Base-by-base conservation (phyloP, 2,888 invertebrate species). In the Caenorhabditis plicata region DNA sequence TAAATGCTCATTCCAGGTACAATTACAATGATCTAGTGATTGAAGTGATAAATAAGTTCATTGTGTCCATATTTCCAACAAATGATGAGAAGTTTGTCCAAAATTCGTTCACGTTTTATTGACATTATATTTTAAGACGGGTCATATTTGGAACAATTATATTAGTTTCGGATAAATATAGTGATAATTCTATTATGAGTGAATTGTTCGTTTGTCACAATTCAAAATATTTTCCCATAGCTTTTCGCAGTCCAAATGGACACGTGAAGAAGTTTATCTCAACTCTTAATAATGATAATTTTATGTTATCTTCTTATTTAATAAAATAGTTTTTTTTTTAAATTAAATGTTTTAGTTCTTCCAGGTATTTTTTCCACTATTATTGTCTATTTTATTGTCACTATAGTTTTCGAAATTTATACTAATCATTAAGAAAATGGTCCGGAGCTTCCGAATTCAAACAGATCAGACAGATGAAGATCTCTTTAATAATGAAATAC, bases 181-280 rank as follows among this genome's bases (percentile, higher is more conserved):
- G 46, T 3, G 44, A 55, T 0, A 27, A 11, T 27, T n/a, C 29
- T 3, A 11, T 17, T n/a, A n/a, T n/a, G 8, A 26, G 23, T 23
- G 75, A 75, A 35, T 57, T 76, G 19, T 39, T 74, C n/a, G 51
- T 71, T 39, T 77, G 77, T 42, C 76, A 77, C 53, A 77, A 77
- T 43, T 63, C 66, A 4, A 57, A 57, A n/a, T 64, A 49, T 47
- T 60, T 77, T 2, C 74, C 77, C 7, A 58, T 71, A 4, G 76
- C 77, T 8, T 73, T 48, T 32, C 49, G 55, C 25, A 36, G 44
- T 4, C 39, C 47, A n/a, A 17, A 9, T 3, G 44, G 44, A 13
- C 19, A 20, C 19, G 13, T 44, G 5, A 31, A 44, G 33, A 44
- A 44, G 32, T 22, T 44, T 19, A 32, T 31, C 9, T 44, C 44